A percentile compares a stretch with the other conserved stretches of the same genome.
These are phyloP conservation scores for Stictocephala bisonia DNA, from an alignment of 2,888 invertebrate genomes.

Conservation along the genomic window DNA sequence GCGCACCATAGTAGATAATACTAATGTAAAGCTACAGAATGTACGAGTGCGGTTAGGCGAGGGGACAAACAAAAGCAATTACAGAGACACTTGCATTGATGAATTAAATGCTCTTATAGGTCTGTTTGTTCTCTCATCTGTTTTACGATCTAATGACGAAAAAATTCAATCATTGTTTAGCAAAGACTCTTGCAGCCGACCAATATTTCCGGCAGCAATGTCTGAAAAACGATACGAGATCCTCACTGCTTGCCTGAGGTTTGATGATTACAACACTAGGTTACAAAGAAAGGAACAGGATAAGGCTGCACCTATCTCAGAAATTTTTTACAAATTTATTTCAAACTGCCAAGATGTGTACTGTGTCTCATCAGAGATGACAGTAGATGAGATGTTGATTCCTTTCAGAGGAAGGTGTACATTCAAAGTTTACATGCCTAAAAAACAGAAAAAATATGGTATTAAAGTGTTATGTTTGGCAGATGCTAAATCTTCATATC, in stretches of 20 bases:
- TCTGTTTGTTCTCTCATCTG: conserved; percentile 14
- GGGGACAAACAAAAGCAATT: conserved; percentile 27
- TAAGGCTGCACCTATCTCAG: conserved; percentile 18
- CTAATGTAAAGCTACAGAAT: conserved; percentile 17
- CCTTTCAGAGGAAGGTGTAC: conserved; percentile 36
- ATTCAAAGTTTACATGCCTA: conserved; percentile 56
- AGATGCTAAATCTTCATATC: conserved; percentile 55
- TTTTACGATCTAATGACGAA: conserved; percentile 6
- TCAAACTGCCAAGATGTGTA: conserved; percentile 12
- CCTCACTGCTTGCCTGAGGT: conserved; percentile 23
- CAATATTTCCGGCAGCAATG: conserved; percentile 30
- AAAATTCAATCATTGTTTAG: conserved; percentile 22
- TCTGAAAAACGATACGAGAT: conserved; percentile 43
- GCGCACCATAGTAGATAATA: background rate
- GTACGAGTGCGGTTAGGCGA: background rate
- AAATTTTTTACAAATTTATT: conserved; percentile 17
- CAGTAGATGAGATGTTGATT: conserved; percentile 44
- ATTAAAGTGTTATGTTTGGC: conserved; percentile 53
- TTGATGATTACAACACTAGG: conserved; percentile 5
- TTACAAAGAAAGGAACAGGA: background rate
- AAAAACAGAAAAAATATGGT: conserved; percentile 58
- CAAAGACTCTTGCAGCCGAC: conserved; percentile 27
- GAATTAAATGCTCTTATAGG: conserved; percentile 45
- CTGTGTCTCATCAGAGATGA: conserved; percentile 12
- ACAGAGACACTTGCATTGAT: conserved; percentile 32